Base-by-base conservation (phyloP, 2,888 invertebrate species). In the Arctia plantaginis region DNA sequence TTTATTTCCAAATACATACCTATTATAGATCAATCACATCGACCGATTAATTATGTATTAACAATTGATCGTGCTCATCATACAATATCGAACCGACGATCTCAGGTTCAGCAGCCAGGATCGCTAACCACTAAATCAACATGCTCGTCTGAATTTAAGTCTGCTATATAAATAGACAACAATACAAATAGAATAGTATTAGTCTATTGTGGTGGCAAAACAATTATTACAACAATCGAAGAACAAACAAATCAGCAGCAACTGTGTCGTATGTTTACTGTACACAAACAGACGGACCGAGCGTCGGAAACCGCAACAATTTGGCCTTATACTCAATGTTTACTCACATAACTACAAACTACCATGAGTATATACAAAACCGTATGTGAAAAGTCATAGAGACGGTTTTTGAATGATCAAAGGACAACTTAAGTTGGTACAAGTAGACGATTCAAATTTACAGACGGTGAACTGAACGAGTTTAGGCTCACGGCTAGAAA, bases 221-320 rank as follows among this genome's bases (percentile, higher is more conserved):
- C 80, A 85, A 87, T 86, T 81, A 80, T 75, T 75, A 77, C 75
- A 85, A 82, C 85, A 85, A 88, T 84, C 78, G 78, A 78, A 79
- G 78, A 80, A 83, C 88, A 91, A 92, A 91, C 92, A 93, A 92
- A 92, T 92, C 91, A 91, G 85, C 87, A 86, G 87, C 89, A 85
- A 86, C 84, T 82, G 84, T 90, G 85, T 89, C 88, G 89, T 89
- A 86, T 92, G 89, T 91, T 91, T 91, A 85, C 87, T 80, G 72
- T 80, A 84, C 77, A 86, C 86, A 88, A 87, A 87, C 88, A 88
- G 82, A 89, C 81, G 84, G 84, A 85, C 88, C 76, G 82, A 81
- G 81, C 85, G 85, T 86, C 85, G 87, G 87, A 87, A 89, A 88
- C 92, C 92, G 88, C 91, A 89, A 91, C 92, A 92, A 92, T 93